These are phyloP conservation scores for Eublepharis macularius DNA, from an alignment of 2,113 vertebrate species.

Conservation along the genomic window DNA sequence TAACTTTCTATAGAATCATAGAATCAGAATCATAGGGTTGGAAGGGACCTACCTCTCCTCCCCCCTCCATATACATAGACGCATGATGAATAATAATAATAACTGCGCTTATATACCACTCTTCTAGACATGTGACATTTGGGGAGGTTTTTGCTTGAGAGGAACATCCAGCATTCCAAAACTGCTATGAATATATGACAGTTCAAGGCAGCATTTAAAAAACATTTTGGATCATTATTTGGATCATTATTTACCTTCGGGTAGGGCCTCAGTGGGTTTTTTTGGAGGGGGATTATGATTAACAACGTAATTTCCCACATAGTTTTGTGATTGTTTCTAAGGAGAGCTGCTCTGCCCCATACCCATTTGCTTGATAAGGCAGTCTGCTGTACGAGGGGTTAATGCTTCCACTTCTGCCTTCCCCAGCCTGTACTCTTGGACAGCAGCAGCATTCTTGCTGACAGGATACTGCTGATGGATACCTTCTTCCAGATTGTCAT, in stretches of 20 bases:
- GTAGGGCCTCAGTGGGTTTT: too few species aligned
- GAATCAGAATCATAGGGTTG: too few species aligned
- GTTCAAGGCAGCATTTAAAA: too few species aligned
- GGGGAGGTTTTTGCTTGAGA: neutral
- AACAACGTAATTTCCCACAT: neutral
- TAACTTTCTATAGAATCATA: too few species aligned
- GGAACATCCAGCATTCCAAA: neutral
- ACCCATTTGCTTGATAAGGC: neutral
- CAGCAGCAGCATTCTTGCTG: constrained; percentile 96
- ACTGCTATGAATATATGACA: neutral
- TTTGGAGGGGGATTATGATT: too few species aligned
- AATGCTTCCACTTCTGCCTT: constrained; percentile 22
- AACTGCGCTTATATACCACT: too few species aligned
- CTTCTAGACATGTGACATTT: too few species aligned
- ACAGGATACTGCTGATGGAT: constrained; percentile 96
- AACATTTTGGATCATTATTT: too few species aligned
- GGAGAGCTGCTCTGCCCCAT: neutral
- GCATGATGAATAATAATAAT: too few species aligned
- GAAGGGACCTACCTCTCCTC: too few species aligned
- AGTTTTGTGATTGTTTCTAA: neutral
- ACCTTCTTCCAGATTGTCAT: constrained; percentile 99
- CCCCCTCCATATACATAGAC: too few species aligned
- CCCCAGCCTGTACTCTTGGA: constrained; percentile 93
- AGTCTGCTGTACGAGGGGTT: neutral
- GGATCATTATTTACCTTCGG: neutral